Conservation (phyloP, 2,888 invertebrate genomes). For the Hybos culiciformis region DNA sequence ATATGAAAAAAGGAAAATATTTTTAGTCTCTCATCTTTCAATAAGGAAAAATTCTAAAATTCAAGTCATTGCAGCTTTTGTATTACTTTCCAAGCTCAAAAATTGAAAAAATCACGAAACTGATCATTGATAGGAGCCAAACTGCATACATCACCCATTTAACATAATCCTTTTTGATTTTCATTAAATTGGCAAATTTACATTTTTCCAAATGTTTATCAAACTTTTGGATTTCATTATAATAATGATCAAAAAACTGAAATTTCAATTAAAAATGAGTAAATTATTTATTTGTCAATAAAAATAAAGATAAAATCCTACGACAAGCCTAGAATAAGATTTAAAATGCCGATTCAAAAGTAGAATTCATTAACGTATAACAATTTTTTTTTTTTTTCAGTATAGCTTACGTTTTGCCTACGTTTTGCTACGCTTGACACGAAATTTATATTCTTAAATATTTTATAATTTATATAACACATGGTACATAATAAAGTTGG, state of each 20-base stretch:
- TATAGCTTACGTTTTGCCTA: too few species aligned
- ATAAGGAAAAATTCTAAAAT: not conserved
- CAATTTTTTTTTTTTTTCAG: too few species aligned
- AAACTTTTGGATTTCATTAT: slow-evolving; percentile 22
- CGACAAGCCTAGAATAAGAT: too few species aligned
- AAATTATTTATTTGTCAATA: too few species aligned
- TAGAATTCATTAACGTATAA: too few species aligned
- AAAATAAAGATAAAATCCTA: too few species aligned
- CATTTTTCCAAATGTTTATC: slow-evolving; percentile 24
- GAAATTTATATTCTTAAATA: too few species aligned
- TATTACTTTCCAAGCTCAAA: not conserved
- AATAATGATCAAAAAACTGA: slow-evolving; percentile 26
- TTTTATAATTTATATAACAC: too few species aligned
- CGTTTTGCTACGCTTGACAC: too few species aligned
- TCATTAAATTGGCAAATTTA: slow-evolving; percentile 13
- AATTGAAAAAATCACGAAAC: not conserved
- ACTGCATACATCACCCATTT: slow-evolving; percentile 9
- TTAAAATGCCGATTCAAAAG: too few species aligned
- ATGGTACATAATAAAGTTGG: too few species aligned
- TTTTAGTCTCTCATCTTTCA: not conserved
- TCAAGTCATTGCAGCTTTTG: not conserved
- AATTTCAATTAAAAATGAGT: too few species aligned
- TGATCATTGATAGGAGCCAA: not conserved
- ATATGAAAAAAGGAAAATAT: not conserved
- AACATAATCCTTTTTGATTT: slow-evolving; percentile 15